Conservation (phyloP, 2,113 vertebrate genomes). For the Datnioides undecimradiatus region DNA sequence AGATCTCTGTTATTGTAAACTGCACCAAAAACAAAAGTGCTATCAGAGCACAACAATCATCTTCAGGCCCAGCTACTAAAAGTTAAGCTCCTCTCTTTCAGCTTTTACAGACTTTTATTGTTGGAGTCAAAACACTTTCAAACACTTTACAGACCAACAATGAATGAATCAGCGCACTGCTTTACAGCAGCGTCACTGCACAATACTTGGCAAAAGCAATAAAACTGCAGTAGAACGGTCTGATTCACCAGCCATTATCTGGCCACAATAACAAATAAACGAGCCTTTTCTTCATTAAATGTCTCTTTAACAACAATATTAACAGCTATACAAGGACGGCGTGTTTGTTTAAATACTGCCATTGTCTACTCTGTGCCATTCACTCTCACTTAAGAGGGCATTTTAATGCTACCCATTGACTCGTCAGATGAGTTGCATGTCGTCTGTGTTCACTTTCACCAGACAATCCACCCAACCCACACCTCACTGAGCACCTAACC, state of each 20-base stretch:
- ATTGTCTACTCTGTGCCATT: not conserved
- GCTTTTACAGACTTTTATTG: slow-evolving; percentile 54
- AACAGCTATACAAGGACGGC: slow-evolving; percentile 12
- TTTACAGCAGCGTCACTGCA: slow-evolving; percentile 23
- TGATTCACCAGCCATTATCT: slow-evolving; percentile 48
- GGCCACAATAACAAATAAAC: slow-evolving; percentile 44
- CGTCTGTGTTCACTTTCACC: slow-evolving; percentile 7
- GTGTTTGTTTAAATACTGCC: slow-evolving; percentile 21
- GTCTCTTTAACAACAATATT: slow-evolving; percentile 7
- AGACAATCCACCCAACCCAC: not conserved
- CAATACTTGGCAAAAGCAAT: slow-evolving; percentile 47
- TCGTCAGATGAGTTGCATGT: slow-evolving; percentile 3
- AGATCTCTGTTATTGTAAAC: not conserved
- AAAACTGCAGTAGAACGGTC: slow-evolving; percentile 37
- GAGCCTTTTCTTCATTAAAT: slow-evolving; percentile 26
- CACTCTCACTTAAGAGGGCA: not conserved
- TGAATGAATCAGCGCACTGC: slow-evolving; percentile 8
- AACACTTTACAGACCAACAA: slow-evolving; percentile 20
- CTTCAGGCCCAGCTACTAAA: not conserved
- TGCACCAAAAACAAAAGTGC: not conserved
- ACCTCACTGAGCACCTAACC: slow-evolving; percentile 25
- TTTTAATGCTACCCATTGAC: slow-evolving; percentile 4
- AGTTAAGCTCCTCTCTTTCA: not conserved
- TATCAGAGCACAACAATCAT: not conserved
- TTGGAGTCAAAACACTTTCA: slow-evolving; percentile 34